A percentile compares a stretch with the other conserved stretches of the same genome.
These are phyloP conservation scores for Lycodopsis pacificus DNA, from an alignment of 2,797 vertebrate genomes.

Conservation along the genomic window DNA sequence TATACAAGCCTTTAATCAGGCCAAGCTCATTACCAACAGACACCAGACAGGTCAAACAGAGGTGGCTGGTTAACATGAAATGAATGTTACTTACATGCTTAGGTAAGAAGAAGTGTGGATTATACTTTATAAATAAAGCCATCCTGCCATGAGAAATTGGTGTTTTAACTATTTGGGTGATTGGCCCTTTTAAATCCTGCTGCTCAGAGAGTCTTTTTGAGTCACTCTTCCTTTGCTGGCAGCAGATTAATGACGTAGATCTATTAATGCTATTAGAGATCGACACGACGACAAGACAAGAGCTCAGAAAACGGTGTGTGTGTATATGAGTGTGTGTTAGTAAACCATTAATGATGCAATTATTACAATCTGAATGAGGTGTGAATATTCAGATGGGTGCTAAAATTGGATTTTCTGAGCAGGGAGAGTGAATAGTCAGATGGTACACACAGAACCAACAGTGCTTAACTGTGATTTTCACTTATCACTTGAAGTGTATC, in stretches of 20 bases:
- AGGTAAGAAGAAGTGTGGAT: not conserved
- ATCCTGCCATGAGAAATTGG: conserved; percentile 40
- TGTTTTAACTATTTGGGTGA: conserved; percentile 50
- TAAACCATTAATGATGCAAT: conserved; percentile 28
- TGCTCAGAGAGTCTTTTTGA: conserved; percentile 52
- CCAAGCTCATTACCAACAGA: conserved; percentile 60
- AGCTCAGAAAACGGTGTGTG: conserved; percentile 28
- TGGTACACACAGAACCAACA: not conserved
- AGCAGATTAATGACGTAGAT: conserved; percentile 78
- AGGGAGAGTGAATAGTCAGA: not conserved
- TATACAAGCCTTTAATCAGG: conserved; percentile 55
- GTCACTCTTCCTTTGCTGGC: conserved; percentile 64
- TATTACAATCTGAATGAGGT: conserved; percentile 26
- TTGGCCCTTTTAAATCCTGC: conserved; percentile 55
- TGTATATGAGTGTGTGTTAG: conserved; percentile 16
- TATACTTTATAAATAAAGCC: conserved; percentile 42
- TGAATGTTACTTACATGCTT: conserved; percentile 20
- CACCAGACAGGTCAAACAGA: conserved; percentile 37
- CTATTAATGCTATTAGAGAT: conserved; percentile 74
- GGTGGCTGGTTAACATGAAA: conserved; percentile 1
- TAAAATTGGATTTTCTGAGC: conserved; percentile 32
- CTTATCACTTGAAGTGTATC: not conserved
- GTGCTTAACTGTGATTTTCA: not conserved
- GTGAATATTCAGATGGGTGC: conserved; percentile 14
- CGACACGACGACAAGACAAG: conserved; percentile 2